A percentile compares a stretch with the other conserved stretches of the same genome.
phyloP scores from a whole-genome alignment of 2,888 invertebrate species.

The Choristoneura rosaceana region DNA sequence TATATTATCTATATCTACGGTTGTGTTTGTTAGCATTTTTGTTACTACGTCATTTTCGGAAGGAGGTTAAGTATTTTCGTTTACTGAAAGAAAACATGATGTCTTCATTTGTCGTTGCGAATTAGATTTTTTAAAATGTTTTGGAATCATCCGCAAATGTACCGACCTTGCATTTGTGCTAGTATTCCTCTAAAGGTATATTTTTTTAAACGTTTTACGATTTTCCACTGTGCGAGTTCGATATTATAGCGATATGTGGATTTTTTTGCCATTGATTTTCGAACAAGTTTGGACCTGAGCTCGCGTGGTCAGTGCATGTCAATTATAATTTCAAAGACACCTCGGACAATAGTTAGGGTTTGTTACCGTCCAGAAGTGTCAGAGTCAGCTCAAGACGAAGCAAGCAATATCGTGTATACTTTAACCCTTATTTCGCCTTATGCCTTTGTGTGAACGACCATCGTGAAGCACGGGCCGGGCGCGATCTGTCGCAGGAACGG shows the following conservation, averaged over 20 bases:
- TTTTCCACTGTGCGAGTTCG: conserved; percentile 43
- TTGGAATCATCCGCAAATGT: conserved; percentile 62
- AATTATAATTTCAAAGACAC: conserved; percentile 43
- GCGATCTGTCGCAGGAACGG: neutral
- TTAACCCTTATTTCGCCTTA: conserved; percentile 40
- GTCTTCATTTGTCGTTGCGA: conserved; percentile 51
- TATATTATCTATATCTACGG: conserved; percentile 58
- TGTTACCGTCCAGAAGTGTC: conserved; percentile 47
- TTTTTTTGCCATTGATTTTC: conserved; percentile 32
- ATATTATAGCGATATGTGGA: conserved; percentile 33
- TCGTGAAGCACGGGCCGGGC: neutral
- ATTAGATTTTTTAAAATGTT: conserved; percentile 48
- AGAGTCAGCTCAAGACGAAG: conserved; percentile 37
- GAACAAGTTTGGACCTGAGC: conserved; percentile 29
- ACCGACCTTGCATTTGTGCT: conserved; percentile 55
- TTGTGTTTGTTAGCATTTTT: conserved; percentile 76
- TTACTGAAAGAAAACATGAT: conserved; percentile 56
- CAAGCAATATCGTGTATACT: conserved; percentile 43
- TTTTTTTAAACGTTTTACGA: conserved; percentile 70
- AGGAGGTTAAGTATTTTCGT: conserved; percentile 66
- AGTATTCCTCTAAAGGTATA: conserved; percentile 60
- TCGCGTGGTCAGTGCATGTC: conserved; percentile 34
- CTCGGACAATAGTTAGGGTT: conserved; percentile 52
- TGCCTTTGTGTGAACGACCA: conserved; percentile 31
- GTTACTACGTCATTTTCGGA: conserved; percentile 69